A percentile compares a stretch with the other conserved stretches of the same genome.
These are phyloP conservation scores for Tetramorium bicarinatum DNA, from an alignment of 2,888 invertebrate genomes.

Conservation along the genomic window DNA sequence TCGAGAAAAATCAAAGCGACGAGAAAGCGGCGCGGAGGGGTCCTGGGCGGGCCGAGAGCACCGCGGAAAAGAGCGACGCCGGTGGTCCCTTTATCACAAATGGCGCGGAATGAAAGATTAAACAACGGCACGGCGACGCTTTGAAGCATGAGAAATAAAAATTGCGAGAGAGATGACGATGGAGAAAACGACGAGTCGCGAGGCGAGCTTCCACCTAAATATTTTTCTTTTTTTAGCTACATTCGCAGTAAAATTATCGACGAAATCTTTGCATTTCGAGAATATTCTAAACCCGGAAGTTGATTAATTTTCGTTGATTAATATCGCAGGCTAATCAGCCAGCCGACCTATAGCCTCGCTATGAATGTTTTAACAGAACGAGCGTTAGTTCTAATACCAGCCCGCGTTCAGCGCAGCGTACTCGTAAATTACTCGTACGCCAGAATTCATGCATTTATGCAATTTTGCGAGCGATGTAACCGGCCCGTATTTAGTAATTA, in stretches of 20 bases:
- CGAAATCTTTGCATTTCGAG: conserved; percentile 35
- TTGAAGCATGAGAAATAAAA: conserved; percentile 44
- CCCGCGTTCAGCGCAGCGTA: conserved; percentile 31
- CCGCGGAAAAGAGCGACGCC: conserved; percentile 65
- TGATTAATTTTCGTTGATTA: conserved; percentile 68
- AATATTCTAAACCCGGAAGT: conserved; percentile 53
- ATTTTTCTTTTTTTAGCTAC: not conserved
- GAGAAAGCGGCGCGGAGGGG: conserved; percentile 58
- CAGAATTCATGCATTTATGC: conserved; percentile 52
- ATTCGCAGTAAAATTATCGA: conserved; percentile 16
- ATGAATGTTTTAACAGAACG: conserved; percentile 71
- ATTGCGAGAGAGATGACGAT: conserved; percentile 4
- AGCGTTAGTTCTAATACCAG: conserved; percentile 69
- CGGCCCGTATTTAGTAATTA: conserved; percentile 52
- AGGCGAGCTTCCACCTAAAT: not conserved
- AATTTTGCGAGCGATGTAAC: conserved; percentile 54
- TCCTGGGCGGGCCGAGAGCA: conserved; percentile 11
- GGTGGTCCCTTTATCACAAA: conserved; percentile 82
- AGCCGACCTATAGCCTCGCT: conserved; percentile 42
- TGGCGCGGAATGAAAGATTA: conserved; percentile 85
- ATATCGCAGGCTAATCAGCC: conserved; percentile 66
- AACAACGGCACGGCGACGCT: conserved; percentile 80
- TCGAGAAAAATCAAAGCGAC: conserved; percentile 85
- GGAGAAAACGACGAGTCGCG: not conserved
- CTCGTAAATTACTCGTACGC: conserved; percentile 59